phyloP scores from a whole-genome alignment of 1,140 invertebrate species.

The Andricus grossulariae region DNA sequence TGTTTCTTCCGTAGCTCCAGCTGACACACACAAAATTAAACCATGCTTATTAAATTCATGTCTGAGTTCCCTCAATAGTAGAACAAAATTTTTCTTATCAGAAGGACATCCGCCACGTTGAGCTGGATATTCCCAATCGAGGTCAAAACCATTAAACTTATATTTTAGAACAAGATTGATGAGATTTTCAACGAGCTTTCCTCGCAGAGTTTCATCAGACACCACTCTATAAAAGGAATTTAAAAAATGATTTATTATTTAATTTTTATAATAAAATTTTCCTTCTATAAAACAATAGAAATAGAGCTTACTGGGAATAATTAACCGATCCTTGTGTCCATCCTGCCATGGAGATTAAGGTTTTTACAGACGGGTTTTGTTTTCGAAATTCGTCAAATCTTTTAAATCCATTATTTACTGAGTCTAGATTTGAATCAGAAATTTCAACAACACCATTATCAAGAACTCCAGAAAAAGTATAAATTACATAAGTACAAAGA shows the following conservation, averaged over 20 bases:
- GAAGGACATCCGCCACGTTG: slow-evolving; percentile 60
- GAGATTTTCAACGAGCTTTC: too few species aligned
- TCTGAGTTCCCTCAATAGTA: slow-evolving; percentile 78
- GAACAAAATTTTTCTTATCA: slow-evolving; percentile 76
- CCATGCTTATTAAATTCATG: slow-evolving; percentile 68
- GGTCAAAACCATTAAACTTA: slow-evolving; percentile 70
- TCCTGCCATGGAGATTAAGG: slow-evolving; percentile 84
- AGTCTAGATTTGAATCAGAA: slow-evolving; percentile 25
- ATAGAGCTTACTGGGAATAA: slow-evolving; percentile 75
- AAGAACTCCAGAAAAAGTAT: slow-evolving; percentile 82
- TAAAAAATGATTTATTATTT: too few species aligned
- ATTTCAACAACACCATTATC: slow-evolving; percentile 69
- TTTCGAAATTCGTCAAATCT: slow-evolving; percentile 79
- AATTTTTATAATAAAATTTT: too few species aligned
- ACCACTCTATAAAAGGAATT: too few species aligned
- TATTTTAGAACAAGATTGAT: slow-evolving; percentile 54
- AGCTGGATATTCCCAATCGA: slow-evolving; percentile 74
- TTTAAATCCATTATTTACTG: slow-evolving; percentile 41
- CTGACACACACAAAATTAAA: too few species aligned
- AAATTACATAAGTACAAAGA: slow-evolving; percentile 85
- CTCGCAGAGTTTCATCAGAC: too few species aligned
- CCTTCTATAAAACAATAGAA: slow-evolving; percentile 53
- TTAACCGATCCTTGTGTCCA: slow-evolving; percentile 85
- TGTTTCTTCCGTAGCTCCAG: too few species aligned
- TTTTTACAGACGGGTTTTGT: slow-evolving; percentile 81